Percentiles rank a stretch among this genome's conserved stretches.
These are phyloP conservation scores for Cynaeus angustus DNA, from an alignment of 2,888 invertebrate genomes.

Conservation along the genomic window DNA sequence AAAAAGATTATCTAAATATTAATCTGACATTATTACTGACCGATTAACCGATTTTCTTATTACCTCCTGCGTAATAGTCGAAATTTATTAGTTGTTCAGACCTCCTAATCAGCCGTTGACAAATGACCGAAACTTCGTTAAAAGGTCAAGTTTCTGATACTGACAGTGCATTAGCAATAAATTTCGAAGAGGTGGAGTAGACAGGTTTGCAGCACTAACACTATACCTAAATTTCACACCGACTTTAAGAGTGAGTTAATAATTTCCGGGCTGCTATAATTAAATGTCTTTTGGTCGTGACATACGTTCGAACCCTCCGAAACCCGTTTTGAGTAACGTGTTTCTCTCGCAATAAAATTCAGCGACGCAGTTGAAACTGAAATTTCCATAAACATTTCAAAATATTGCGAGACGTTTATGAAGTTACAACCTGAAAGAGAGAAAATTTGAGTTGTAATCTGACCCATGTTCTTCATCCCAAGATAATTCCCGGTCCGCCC, in stretches of 20 bases:
- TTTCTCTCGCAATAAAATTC: conserved; percentile 33
- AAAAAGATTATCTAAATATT: conserved; percentile 32
- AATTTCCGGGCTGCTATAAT: conserved; percentile 41
- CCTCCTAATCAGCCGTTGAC: conserved; percentile 31
- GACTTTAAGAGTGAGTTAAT: conserved; percentile 26
- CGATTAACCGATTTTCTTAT: conserved; percentile 37
- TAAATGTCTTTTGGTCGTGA: conserved; percentile 41
- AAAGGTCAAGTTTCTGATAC: conserved; percentile 21
- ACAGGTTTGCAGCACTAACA: conserved; percentile 14
- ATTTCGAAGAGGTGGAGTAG: conserved; percentile 16
- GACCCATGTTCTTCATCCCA: conserved; percentile 27
- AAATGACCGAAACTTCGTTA: conserved; percentile 30
- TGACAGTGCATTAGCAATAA: conserved; percentile 30
- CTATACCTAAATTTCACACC: conserved; percentile 37
- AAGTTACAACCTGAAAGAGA: conserved; percentile 21
- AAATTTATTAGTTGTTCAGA: conserved; percentile 29
- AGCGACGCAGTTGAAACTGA: conserved; percentile 17
- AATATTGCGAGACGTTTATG: conserved; percentile 29
- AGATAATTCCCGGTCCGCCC: conserved; percentile 44
- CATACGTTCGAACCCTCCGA: conserved; percentile 33
- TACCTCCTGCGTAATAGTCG: conserved; percentile 27
- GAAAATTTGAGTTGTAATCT: conserved; percentile 16
- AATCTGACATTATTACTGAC: conserved; percentile 40
- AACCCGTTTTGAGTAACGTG: conserved; percentile 41
- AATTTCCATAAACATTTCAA: conserved; percentile 39